These are phyloP conservation scores for Rhopilema esculentum DNA, from an alignment of 30 jellyfish, hydroid and myxozoan species.

Conservation along the genomic window DNA sequence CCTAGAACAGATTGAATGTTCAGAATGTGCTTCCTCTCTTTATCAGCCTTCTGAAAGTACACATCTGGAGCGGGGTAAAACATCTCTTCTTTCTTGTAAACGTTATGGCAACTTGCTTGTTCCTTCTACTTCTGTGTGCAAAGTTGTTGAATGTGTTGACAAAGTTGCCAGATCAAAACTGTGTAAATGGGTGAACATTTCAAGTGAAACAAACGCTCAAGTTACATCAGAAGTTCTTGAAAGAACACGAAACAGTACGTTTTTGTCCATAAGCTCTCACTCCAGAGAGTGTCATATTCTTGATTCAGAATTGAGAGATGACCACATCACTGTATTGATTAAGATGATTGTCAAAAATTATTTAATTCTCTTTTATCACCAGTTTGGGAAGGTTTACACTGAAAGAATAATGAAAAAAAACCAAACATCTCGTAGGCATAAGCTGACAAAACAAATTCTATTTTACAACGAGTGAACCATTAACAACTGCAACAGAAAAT, in stretches of 20 bases:
- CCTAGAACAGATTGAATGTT: slow-evolving; percentile 20
- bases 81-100: slow-evolving; percentile 33
- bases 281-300: slow-evolving; percentile 15
- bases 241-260: slow-evolving; percentile 7
- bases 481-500: background rate
- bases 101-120: slow-evolving; percentile 47
- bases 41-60: background rate
- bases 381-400: slow-evolving; percentile 31
- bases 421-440: slow-evolving; percentile 12
- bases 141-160: slow-evolving; percentile 49
- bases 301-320: slow-evolving; percentile 32
- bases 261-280: slow-evolving; percentile 18
- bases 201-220: slow-evolving; percentile 17
- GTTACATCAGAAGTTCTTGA: background rate
- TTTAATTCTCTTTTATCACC: slow-evolving; percentile 24
- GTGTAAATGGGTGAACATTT: slow-evolving; percentile 15
- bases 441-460: slow-evolving; percentile 30
- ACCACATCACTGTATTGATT: slow-evolving; percentile 3
- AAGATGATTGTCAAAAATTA: slow-evolving; percentile 25
- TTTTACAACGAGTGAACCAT: slow-evolving; percentile 11
- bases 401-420: slow-evolving; percentile 15
- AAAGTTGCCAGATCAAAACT: slow-evolving; percentile 10
- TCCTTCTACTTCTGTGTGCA: slow-evolving; percentile 60
- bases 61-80: background rate
- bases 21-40: slow-evolving; percentile 39